Evolutionary conservation across 2,113 vertebrate species (phyloP).

Genomic region (Chaenocephalus aceratus): DNA sequence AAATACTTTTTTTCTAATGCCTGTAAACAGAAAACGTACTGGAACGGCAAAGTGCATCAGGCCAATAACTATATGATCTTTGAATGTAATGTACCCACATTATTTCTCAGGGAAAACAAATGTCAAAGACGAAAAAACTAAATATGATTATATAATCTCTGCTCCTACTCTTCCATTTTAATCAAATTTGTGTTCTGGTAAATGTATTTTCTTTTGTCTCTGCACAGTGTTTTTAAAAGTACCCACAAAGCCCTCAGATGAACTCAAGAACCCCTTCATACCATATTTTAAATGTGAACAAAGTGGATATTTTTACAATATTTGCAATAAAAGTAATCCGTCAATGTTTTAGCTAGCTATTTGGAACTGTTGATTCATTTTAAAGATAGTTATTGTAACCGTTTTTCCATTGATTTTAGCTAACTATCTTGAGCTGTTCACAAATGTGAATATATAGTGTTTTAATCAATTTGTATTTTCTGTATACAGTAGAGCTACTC

Average conservation of each 20-base stretch:
- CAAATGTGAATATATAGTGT: not conserved
- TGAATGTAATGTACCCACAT: not conserved
- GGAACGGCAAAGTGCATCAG: not conserved
- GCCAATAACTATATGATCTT: not conserved
- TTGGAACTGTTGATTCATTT: not conserved
- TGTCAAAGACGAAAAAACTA: not conserved
- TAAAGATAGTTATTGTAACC: too few species aligned
- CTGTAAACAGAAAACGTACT: not conserved
- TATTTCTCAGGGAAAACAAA: not conserved
- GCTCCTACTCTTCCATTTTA: not conserved
- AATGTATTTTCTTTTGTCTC: not conserved
- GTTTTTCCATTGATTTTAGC: not conserved
- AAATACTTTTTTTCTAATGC: not conserved
- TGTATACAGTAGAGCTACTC: not conserved
- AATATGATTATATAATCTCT: not conserved
- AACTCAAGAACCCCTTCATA: not conserved
- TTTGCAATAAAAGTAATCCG: not conserved
- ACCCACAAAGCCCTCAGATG: not conserved
- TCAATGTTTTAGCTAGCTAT: not conserved
- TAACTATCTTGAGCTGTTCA: not conserved
- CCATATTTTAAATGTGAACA: not conserved
- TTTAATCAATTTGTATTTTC: not conserved
- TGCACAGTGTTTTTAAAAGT: too few species aligned
- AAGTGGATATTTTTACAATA: not conserved
- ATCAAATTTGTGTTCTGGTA: not conserved